Base-by-base conservation (phyloP, 2,113 vertebrate genomes). In the Sylvietta virens region DNA sequence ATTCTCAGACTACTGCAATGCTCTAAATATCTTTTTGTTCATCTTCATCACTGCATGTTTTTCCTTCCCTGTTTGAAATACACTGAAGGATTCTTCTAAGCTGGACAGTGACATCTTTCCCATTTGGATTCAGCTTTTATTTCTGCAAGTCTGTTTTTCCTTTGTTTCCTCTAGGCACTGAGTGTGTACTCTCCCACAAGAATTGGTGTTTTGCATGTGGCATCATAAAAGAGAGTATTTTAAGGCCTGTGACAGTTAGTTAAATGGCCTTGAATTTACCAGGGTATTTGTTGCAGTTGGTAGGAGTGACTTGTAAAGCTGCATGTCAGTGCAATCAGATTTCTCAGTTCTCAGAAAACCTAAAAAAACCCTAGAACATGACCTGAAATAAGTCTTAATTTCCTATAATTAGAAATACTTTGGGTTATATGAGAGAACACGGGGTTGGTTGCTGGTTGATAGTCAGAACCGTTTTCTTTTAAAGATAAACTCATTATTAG, bases 11-110 rank as follows among this genome's bases (percentile, higher is more conserved):
- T 65, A 9, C 31, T 84, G 81, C 79, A 81, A 84, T 86, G 61
- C 84, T 96, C 96, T 85, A 95, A 96, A 94, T 95, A 88, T 78
- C 92, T 90, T 96, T 93, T 92, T 85, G 87, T 95, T 97, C 80
- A 2, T 70, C 81, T 93, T 70, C 53, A 54, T 93, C 81, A 56
- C 85, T 86, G 58, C 35, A 5, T 87, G 64, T 39, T 96, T 97
- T 94, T 95, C n/a, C 60, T 91, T 88, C 35, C 67, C 54, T 77
- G 18, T 80, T 91, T 92, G 86, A 37, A 87, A 61, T 91, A 45
- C 58, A 48, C 17, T 45, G 61, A 73, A 61, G n/a, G 61, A 35
- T 90, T 90, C 57, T 61, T 65, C 44, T 28, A 28, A 86, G 53
- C 28, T 81, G 72, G 39, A 26, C 61, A 70, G 44, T 47, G 66